phyloP scores from a whole-genome alignment of 2,888 invertebrate genomes.

The Gastrophysa polygoni region DNA sequence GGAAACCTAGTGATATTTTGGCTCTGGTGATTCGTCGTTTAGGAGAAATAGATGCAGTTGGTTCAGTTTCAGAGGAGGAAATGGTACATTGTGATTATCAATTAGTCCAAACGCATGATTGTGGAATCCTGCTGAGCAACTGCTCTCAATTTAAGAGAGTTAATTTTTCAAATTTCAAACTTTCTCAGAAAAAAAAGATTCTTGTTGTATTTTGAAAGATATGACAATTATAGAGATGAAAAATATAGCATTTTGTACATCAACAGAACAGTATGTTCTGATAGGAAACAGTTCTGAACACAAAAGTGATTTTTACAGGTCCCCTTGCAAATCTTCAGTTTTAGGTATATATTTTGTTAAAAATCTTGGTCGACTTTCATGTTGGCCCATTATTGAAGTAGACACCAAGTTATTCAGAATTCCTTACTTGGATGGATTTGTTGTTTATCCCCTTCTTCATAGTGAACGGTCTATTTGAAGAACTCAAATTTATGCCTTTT shows the following conservation, averaged over 20 bases:
- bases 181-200: background rate
- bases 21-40: background rate
- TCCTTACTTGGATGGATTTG: background rate
- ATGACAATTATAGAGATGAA: background rate
- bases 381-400: background rate
- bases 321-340: background rate
- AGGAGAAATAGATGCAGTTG: background rate
- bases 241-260: background rate
- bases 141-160: background rate
- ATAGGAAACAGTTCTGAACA: background rate
- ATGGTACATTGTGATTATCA: background rate
- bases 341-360: background rate
- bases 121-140: too few species aligned
- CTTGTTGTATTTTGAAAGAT: background rate
- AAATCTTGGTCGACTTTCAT: background rate
- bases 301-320: background rate
- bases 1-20: background rate
- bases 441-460: background rate
- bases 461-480: too few species aligned
- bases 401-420: background rate
- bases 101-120: background rate
- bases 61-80: background rate
- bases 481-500: too few species aligned
- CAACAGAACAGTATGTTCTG: background rate
- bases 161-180: background rate